Conservation (phyloP, 2,797 vertebrate species). For the Hozukius guyotensis region DNA sequence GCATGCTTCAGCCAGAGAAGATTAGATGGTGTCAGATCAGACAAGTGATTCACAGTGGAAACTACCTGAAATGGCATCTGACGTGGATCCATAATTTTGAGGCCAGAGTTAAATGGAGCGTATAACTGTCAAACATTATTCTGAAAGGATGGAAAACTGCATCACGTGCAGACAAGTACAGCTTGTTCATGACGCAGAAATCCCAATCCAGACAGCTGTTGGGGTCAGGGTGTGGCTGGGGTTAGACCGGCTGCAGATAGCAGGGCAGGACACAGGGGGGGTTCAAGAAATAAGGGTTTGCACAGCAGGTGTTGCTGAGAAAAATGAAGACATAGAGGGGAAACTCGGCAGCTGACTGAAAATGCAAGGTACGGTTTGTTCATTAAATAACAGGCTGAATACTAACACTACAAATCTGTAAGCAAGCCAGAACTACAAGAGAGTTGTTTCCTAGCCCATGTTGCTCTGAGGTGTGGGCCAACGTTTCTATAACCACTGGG, state of each 20-base stretch:
- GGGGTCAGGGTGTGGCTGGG: conserved; percentile 42
- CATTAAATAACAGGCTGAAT: background rate
- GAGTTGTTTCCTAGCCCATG: background rate
- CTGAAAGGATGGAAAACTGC: background rate
- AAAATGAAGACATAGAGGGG: background rate
- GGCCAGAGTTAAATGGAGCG: background rate
- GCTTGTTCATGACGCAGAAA: conserved; percentile 34
- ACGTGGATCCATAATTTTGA: background rate
- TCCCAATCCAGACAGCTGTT: conserved; percentile 49
- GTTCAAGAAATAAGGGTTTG: background rate
- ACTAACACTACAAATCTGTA: background rate
- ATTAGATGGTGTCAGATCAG: conserved; percentile 27
- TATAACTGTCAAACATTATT: background rate
- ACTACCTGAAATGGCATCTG: background rate
- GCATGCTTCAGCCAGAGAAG: conserved; percentile 32
- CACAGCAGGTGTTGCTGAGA: conserved; percentile 10
- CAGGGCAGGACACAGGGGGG: background rate
- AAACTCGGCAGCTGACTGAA: background rate
- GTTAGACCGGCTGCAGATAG: conserved; percentile 9
- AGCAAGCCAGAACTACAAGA: background rate
- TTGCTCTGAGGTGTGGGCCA: background rate
- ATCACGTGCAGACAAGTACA: background rate
- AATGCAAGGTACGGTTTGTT: background rate
- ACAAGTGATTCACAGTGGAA: conserved; percentile 35
- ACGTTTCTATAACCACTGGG: background rate